Evolutionary conservation across 2,113 vertebrate species (phyloP).

Genomic region (Rostratula benghalensis): DNA sequence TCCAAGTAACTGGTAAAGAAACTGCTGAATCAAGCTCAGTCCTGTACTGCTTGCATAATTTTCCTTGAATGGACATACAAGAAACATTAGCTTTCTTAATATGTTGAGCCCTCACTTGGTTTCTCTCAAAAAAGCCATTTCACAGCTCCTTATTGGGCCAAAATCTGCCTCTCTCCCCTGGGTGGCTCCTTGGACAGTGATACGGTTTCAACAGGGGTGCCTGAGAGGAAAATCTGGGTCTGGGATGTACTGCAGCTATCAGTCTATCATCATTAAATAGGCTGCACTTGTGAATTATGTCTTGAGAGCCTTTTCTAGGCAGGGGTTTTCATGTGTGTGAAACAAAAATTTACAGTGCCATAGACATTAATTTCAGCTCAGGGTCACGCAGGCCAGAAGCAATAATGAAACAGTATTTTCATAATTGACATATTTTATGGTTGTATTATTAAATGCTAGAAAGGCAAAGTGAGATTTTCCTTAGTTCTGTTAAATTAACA

Average conservation of each 20-base stretch:
- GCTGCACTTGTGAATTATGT: neutral
- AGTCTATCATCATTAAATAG: neutral
- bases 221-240: neutral
- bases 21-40: slow-evolving; percentile 15
- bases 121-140: neutral
- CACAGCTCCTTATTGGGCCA: neutral
- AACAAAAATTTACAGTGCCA: neutral
- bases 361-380: neutral
- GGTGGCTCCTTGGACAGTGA: neutral
- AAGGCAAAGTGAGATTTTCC: neutral
- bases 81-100: neutral
- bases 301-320: neutral
- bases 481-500: neutral
- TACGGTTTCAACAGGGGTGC: neutral
- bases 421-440: neutral
- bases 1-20: slow-evolving; percentile 2
- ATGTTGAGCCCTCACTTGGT: neutral
- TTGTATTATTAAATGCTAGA: neutral
- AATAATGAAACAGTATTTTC: neutral
- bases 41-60: neutral
- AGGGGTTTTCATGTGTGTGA: neutral
- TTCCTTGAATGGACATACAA: neutral
- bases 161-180: neutral
- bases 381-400: neutral
- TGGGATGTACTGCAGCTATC: neutral